A percentile compares a stretch with the other conserved stretches of the same genome.
These are phyloP conservation scores for Polyodon spathula DNA, from an alignment of 2,113 vertebrate species.

Conservation along the genomic window DNA sequence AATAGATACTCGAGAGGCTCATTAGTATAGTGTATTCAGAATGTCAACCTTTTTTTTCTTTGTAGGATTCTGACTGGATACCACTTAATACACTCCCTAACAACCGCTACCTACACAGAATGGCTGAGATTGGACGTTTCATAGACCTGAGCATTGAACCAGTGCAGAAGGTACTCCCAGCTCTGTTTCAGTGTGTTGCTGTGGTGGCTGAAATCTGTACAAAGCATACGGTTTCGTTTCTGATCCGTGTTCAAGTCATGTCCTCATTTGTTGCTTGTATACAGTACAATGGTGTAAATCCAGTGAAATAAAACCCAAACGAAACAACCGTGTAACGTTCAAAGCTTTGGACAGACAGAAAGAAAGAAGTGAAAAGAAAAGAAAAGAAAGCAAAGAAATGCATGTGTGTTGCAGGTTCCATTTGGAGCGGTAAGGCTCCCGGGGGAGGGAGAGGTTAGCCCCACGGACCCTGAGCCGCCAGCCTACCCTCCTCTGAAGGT, in stretches of 20 bases:
- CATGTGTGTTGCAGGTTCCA: slow-evolving; percentile 32
- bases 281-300: too few species aligned
- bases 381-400: not conserved
- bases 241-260: not conserved
- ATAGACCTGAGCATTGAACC: slow-evolving; percentile 58
- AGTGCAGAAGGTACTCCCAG: slow-evolving; percentile 44
- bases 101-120: slow-evolving; percentile 30
- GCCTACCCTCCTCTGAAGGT: slow-evolving; percentile 25
- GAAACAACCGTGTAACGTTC: too few species aligned
- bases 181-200: not conserved
- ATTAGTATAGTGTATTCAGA: too few species aligned
- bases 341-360: too few species aligned
- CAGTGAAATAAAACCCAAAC: too few species aligned
- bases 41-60: not conserved
- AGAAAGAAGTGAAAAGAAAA: too few species aligned
- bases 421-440: slow-evolving; percentile 37
- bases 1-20: too few species aligned
- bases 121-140: slow-evolving; percentile 47
- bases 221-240: not conserved
- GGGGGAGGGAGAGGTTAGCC: slow-evolving; percentile 21
- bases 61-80: slow-evolving; percentile 27
- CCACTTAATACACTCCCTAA: slow-evolving; percentile 29
- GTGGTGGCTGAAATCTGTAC: not conserved
- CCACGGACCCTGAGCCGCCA: slow-evolving; percentile 20
- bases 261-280: too few species aligned